Conservation (phyloP, 2,888 invertebrate species). For the Lymantria dispar region DNA sequence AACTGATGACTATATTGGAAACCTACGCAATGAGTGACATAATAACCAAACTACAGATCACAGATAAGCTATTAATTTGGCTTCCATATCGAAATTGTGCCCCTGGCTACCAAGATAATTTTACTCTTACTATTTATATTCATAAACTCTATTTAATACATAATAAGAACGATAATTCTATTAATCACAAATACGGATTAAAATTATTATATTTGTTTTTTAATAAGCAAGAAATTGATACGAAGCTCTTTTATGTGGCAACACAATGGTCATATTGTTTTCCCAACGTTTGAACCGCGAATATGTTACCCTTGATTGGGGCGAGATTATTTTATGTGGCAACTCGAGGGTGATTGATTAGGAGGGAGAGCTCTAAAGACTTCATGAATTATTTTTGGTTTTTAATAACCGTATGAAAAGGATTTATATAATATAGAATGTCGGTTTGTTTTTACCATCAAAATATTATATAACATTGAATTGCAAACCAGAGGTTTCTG, state of each 20-base stretch:
- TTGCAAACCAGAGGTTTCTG: background rate
- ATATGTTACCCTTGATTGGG: constrained; percentile 56
- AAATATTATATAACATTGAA: background rate
- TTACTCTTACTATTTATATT: background rate
- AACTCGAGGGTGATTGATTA: constrained; percentile 55
- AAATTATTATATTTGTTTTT: constrained; percentile 26
- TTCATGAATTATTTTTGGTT: constrained; percentile 9
- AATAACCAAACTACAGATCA: constrained; percentile 70
- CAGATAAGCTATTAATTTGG: constrained; percentile 78
- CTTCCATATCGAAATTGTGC: constrained; percentile 60
- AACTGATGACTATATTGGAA: constrained; percentile 44
- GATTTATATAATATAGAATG: background rate
- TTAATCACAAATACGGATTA: constrained; percentile 21
- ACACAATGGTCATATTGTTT: constrained; percentile 68
- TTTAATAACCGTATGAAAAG: constrained; percentile 3
- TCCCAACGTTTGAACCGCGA: constrained; percentile 50
- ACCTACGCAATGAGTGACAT: constrained; percentile 71
- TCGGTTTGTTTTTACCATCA: background rate
- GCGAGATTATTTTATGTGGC: constrained; percentile 37
- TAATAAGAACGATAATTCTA: constrained; percentile 6
- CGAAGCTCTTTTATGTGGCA: constrained; percentile 56
- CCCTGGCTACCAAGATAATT: constrained; percentile 26
- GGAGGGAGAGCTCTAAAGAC: constrained; percentile 30
- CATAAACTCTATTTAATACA: background rate
- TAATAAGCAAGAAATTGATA: constrained; percentile 62